phyloP scores from a whole-genome alignment of 2,113 vertebrate genomes.

The Amphilophus citrinellus region DNA sequence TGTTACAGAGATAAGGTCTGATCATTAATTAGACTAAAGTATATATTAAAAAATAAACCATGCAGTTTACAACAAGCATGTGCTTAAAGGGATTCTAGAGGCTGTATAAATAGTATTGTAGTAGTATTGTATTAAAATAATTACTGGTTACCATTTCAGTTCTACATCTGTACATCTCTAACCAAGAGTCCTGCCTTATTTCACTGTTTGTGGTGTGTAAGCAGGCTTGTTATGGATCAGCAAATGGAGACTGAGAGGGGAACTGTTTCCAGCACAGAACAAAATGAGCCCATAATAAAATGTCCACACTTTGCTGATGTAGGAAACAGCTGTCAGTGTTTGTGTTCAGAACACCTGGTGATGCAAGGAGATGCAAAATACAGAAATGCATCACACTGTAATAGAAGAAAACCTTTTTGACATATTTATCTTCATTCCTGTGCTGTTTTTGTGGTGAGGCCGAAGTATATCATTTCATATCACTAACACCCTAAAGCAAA shows the following conservation, averaged over 20 bases:
- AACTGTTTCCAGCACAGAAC: not conserved
- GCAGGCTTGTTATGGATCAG: conserved; percentile 11
- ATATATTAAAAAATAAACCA: not conserved
- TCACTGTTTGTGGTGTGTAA: not conserved
- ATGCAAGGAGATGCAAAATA: conserved; percentile 1
- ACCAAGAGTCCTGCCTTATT: not conserved
- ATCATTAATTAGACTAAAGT: conserved; percentile 6
- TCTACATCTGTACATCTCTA: not conserved
- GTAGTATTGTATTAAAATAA: not conserved
- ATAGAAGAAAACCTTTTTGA: not conserved
- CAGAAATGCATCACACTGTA: not conserved
- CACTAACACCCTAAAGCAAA: not conserved
- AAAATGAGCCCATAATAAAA: conserved; percentile 3
- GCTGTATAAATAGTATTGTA: conserved; percentile 4
- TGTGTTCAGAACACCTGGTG: not conserved
- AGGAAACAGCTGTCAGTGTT: not conserved
- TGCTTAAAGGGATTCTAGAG: conserved; percentile 1
- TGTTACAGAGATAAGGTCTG: not conserved
- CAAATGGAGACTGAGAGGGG: not conserved
- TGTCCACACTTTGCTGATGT: not conserved
- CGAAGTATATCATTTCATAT: not conserved
- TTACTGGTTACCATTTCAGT: not conserved
- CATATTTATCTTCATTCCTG: not conserved
- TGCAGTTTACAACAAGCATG: not conserved
- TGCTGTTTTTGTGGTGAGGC: not conserved